These are phyloP conservation scores for Casuarius casuarius DNA, from an alignment of 2,113 vertebrate species.

Conservation along the genomic window DNA sequence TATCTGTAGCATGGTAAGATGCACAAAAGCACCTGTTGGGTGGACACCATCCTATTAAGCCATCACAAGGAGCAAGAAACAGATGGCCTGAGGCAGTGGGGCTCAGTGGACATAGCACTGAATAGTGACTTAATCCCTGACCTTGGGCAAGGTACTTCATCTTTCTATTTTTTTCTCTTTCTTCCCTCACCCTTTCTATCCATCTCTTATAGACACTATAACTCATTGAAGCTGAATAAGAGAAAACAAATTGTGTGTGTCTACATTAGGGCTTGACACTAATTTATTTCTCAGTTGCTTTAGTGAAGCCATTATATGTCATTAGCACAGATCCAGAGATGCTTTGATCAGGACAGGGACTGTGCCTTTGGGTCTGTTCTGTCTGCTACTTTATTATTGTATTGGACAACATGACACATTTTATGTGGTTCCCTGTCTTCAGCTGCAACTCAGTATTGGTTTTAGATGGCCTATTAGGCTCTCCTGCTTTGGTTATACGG, in stretches of 20 bases:
- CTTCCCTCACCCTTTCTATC: background rate
- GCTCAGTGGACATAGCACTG: background rate
- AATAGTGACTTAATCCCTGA: background rate
- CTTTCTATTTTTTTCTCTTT: background rate
- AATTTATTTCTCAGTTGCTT: background rate
- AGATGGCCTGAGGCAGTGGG: background rate
- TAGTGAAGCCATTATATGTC: background rate
- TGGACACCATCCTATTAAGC: background rate
- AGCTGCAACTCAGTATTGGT: slow-evolving; percentile 2
- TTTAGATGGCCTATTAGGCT: slow-evolving; percentile 9
- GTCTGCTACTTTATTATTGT: background rate
- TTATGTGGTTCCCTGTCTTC: slow-evolving; percentile 30
- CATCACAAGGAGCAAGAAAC: background rate
- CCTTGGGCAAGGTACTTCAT: background rate
- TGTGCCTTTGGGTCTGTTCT: background rate
- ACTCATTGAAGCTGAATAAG: background rate
- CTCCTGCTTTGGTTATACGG: background rate
- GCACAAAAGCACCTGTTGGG: background rate
- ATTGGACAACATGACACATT: background rate
- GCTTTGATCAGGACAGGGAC: background rate
- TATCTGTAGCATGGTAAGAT: background rate
- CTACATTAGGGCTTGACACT: background rate
- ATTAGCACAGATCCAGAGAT: background rate
- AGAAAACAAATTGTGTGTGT: background rate
- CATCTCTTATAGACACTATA: background rate